phyloP scores from a whole-genome alignment of 2,888 invertebrate species.

The Zaprionus lineosus region DNA sequence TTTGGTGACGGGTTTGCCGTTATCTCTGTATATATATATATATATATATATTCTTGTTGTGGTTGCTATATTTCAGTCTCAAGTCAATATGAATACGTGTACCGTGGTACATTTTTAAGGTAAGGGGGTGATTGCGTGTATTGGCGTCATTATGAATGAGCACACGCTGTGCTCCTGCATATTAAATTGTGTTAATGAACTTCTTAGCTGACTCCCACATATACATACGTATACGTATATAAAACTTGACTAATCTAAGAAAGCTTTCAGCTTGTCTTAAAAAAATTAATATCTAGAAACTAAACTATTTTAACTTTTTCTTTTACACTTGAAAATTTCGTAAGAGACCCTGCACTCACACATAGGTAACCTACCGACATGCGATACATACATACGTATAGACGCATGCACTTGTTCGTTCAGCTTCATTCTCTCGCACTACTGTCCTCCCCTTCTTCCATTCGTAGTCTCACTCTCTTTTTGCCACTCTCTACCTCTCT shows the following conservation, averaged over 20 bases:
- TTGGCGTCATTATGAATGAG: conserved; percentile 63
- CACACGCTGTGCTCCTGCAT: conserved; percentile 26
- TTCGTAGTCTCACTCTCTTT: conserved; percentile 34
- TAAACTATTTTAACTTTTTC: conserved; percentile 46
- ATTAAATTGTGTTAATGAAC: conserved; percentile 65
- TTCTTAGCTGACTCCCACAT: conserved; percentile 24
- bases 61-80: conserved; percentile 41
- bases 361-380: neutral
- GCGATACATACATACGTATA: conserved; percentile 17
- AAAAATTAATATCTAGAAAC: neutral
- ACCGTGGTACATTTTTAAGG: conserved; percentile 6
- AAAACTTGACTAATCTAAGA: conserved; percentile 1
- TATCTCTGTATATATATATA: conserved; percentile 40
- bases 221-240: neutral
- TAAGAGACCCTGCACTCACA: conserved; percentile 39
- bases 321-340: conserved; percentile 50
- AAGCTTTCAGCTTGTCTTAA: conserved; percentile 7
- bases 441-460: conserved; percentile 17
- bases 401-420: conserved; percentile 61
- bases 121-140: conserved; percentile 19
- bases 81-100: conserved; percentile 17
- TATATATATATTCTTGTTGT: conserved; percentile 35
- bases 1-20: conserved; percentile 61
- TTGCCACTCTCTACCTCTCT: conserved; percentile 17
- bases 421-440: conserved; percentile 40